Base-by-base conservation (phyloP, 2,888 invertebrate genomes). In the Steinernema hermaphroditum region DNA sequence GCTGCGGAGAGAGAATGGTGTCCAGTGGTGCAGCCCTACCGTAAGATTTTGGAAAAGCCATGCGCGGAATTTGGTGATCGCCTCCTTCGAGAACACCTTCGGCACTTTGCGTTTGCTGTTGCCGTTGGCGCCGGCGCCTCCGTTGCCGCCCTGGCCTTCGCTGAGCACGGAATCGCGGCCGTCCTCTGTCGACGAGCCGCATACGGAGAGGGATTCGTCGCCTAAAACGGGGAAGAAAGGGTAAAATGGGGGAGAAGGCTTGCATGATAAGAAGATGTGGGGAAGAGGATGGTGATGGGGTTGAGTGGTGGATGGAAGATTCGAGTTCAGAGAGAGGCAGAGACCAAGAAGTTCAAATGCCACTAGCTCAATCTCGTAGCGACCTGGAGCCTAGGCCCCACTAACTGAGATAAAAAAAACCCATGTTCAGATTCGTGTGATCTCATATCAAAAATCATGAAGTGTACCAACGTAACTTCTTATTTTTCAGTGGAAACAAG, bases 41-140 rank as follows among this genome's bases (percentile, higher is more conserved):
- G 80, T 75, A 29, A 86, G 75, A 76, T 86, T 85, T 75, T 85
- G 84, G 80, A 86, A 86, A 37, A 86, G 79, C 86, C 86, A 86
- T 54, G 86, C 80, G 57, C 86, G 79, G 76, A 86, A 84, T 76
- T 86, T 86, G 69, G 81, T 86, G 72, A 86, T 85, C 69, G 86
- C 85, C 74, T 86, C 86, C 72, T 86, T 86, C 32, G 83, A 83
- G 76, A 86, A 86, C 50, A 86, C 86, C 74, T 86, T 86, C 24
- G 86, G 86, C 46, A 86, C 85, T 78, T 85, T 85, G 54, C 81
- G 77, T 37, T 75, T 75, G 68, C 79, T 76, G 49, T 69, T 72
- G 49, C 77, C 78, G 57, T 76, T 77, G 14, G 75, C 74, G 37
- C 70, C 72, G 16, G 74, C 68, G 27, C 32, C 32, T 29, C 46